Conservation (phyloP, 2,797 vertebrate species). For the Carapus acus region DNA sequence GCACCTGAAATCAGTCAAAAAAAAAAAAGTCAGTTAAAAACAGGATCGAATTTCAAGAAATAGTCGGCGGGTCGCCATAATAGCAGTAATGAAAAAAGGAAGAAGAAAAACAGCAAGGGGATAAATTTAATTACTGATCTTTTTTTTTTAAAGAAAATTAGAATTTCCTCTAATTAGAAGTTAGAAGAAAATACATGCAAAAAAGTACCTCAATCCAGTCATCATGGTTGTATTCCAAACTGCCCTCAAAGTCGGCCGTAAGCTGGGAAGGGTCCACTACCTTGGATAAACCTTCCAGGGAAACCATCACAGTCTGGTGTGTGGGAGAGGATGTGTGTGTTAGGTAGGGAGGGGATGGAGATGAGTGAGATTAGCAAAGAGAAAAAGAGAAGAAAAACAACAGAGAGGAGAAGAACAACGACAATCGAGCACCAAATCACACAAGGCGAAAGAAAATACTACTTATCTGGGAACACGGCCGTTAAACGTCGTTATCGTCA, state of each 20-base stretch:
- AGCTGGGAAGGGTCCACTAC: slow-evolving; percentile 96
- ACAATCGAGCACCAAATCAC: too few relatives aligned
- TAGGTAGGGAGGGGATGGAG: not conserved
- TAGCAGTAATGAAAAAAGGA: too few relatives aligned
- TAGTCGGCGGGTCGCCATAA: too few relatives aligned
- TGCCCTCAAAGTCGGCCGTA: slow-evolving; percentile 94
- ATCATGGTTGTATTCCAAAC: slow-evolving; percentile 95
- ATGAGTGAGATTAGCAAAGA: not conserved
- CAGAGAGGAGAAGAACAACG: too few relatives aligned
- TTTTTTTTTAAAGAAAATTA: too few relatives aligned
- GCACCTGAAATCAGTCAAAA: slow-evolving; percentile 50
- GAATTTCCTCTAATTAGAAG: too few relatives aligned
- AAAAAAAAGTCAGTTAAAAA: too few relatives aligned
- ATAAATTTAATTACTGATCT: too few relatives aligned
- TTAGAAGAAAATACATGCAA: slow-evolving; percentile 49
- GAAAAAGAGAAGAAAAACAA: too few relatives aligned
- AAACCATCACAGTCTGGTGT: slow-evolving; percentile 93
- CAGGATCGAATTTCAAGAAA: too few relatives aligned
- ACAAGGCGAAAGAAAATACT: too few relatives aligned
- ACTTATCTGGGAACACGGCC: not conserved
- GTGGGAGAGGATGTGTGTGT: slow-evolving; percentile 3
- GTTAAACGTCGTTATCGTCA: slow-evolving; percentile 7
- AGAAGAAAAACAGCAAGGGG: too few relatives aligned
- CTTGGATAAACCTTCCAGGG: slow-evolving; percentile 96
- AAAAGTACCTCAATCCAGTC: slow-evolving; percentile 98